Base-by-base conservation (phyloP, 2,113 vertebrate genomes). In the Bubalus kerabau region DNA sequence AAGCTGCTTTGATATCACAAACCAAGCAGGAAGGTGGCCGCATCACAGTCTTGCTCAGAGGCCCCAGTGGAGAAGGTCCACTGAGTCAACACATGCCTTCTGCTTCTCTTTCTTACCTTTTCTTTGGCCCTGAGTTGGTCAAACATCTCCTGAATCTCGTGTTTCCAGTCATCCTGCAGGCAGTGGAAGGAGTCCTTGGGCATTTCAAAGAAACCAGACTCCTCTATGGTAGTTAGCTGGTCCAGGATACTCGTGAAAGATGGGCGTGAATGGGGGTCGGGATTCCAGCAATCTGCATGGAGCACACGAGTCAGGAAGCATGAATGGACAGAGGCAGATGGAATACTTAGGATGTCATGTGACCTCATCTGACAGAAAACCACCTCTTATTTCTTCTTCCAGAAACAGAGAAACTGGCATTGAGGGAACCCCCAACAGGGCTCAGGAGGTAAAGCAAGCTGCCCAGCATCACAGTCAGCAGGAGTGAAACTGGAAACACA, bases 61-160 rank as follows among this genome's bases (percentile, higher is more conserved):
- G 30, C 40, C 46, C 28, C 11, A 4, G 16, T 3, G n/a, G 50
- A 48, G 54, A 82, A 83, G 30, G 2, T 43, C 48, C 43, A 64
- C n/a, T 74, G 62, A 91, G 24, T 83, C 43, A 48, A 76, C 0
- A 15, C 78, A 8, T 16, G 32, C 7, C 87, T 86, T 90, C 85
- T 62, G 8, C 54, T 97, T 96, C 16, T 94, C 76, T 52, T 84
- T 67, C 60, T 95, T 97, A 99, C 99, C 99, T 99, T 99, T 98
- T 99, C 99, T 98, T 99, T 99, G 98, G 99, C 99, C 98, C 99
- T 99, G 93, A 99, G 99, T 95, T 99, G 99, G 97, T 99, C 99
- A 98, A 99, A 99, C 99, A 99, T 99, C 97, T 99, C 99, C 98
- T 99, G 99, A 97, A 99, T 99, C 98, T 99, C 99, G 98, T 99